Evolutionary conservation across 2,797 vertebrate genomes (phyloP).

Genomic region (Neosilurus hyrtlii): DNA sequence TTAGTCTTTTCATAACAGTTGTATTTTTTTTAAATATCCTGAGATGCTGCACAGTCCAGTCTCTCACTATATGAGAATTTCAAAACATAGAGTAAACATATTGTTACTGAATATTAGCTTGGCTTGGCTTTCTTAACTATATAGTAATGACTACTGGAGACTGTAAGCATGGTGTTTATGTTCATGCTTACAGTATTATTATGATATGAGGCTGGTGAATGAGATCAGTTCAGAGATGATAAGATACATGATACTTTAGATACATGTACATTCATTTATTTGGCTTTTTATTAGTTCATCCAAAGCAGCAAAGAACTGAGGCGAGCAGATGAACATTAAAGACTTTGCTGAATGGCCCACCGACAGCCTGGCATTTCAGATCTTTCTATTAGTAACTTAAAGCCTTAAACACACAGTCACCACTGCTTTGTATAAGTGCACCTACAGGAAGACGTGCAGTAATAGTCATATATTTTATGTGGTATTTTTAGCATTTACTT

Average conservation of each 20-base stretch:
- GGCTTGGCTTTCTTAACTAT: not conserved
- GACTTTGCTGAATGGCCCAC: not conserved
- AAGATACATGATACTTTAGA: not conserved
- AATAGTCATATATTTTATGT: not conserved
- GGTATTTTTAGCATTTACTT: not conserved
- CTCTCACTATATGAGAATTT: not conserved
- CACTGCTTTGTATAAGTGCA: constrained; percentile 4
- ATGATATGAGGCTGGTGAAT: not conserved
- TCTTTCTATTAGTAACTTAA: not conserved
- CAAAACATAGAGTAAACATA: too few species aligned
- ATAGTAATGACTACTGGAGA: too few species aligned
- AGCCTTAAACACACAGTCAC: not conserved
- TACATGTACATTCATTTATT: not conserved
- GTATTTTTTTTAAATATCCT: not conserved
- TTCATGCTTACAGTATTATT: not conserved
- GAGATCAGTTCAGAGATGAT: not conserved
- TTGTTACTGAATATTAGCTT: too few species aligned
- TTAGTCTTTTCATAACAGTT: not conserved
- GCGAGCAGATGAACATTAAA: not conserved
- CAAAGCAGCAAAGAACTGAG: too few species aligned
- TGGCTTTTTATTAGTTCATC: not conserved
- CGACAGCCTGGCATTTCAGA: not conserved
- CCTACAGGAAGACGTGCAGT: not conserved
- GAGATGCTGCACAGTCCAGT: not conserved
- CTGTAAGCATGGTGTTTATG: not conserved